These are phyloP conservation scores for Nebria brevicollis DNA, from an alignment of 2,888 invertebrate species.

Conservation along the genomic window DNA sequence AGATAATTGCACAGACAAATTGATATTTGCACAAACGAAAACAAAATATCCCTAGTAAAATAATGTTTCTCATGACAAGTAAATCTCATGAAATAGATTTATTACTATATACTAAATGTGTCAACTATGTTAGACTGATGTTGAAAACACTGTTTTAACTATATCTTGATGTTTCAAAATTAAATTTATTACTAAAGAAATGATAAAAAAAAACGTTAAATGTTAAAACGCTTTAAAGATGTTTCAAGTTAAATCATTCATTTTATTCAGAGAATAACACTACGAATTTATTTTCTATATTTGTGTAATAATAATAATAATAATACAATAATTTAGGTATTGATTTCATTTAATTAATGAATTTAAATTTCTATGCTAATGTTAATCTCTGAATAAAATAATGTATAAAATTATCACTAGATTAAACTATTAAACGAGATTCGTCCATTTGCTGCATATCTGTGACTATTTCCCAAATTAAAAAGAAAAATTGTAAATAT, in stretches of 20 bases:
- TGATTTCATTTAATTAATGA: too few relatives aligned
- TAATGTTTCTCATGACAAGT: conserved; percentile 30
- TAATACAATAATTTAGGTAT: too few relatives aligned
- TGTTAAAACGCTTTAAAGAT: conserved; percentile 21
- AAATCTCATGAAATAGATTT: conserved; percentile 27
- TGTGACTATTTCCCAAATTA: conserved; percentile 52
- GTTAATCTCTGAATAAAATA: conserved; percentile 39
- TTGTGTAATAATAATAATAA: background rate
- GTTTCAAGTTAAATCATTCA: conserved; percentile 20
- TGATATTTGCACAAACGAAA: background rate
- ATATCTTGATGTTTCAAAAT: background rate
- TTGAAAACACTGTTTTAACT: conserved; percentile 2
- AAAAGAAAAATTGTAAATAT: conserved; percentile 31
- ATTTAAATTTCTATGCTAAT: background rate
- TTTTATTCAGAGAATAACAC: background rate
- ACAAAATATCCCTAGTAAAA: background rate
- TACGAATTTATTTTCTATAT: background rate
- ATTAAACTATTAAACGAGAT: conserved; percentile 46
- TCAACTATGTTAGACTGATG: conserved; percentile 45
- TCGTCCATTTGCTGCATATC: conserved; percentile 57
- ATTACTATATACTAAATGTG: conserved; percentile 37
- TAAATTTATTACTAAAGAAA: background rate
- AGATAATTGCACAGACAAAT: background rate
- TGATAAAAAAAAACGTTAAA: conserved; percentile 19
- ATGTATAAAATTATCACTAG: conserved; percentile 45